Base-by-base conservation (phyloP, 1,140 invertebrate species). In the Thaumetopoea pityocampa region DNA sequence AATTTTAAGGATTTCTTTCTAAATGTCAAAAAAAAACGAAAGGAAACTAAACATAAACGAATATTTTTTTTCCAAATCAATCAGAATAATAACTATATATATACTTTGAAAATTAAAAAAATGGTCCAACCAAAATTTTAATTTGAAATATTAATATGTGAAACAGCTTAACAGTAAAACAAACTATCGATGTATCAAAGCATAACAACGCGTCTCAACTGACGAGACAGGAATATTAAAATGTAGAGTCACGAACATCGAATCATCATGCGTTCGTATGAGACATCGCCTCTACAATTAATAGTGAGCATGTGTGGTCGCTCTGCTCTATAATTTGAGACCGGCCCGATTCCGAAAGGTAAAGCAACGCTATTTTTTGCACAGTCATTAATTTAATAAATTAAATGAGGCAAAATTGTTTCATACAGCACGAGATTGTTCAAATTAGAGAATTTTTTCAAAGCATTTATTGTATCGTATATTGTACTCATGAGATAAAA, bases 101-200 rank as follows among this genome's bases (percentile, higher is more conserved):
- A 30, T 18, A 30, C 27, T 30, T 41, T 26, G 5, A 23, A 41
- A 30, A 41, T 41, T 41, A 41, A 30, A 16, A 4, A 8, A 30
- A n/a, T n/a, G 27, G 28, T 30, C 32, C 32, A 41, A 22, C 17
- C 27, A 7, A 30, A 30, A 23, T n/a, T n/a, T n/a, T n/a, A n/a
- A n/a, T n/a, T n/a, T n/a, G n/a, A n/a, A n/a, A n/a, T n/a, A n/a
- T n/a, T n/a, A n/a, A n/a, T 3, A 24, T 15, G 9, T 41, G 28
- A 41, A 23, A 28, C 11, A 16, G 9, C 30, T 28, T 27, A 35
- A 41, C 14, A 32, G 22, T 41, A n/a, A 4, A 8, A 33, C 17
- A 32, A 37, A 48, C 38, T 72, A 72, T 72, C 51, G 71, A 76
- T 72, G 62, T 76, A 76, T 70, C 71, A 66, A 63, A 34, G 50